Evolutionary conservation across 2,113 vertebrate genomes (phyloP).

Genomic region (Melanostigma gelatinosum): DNA sequence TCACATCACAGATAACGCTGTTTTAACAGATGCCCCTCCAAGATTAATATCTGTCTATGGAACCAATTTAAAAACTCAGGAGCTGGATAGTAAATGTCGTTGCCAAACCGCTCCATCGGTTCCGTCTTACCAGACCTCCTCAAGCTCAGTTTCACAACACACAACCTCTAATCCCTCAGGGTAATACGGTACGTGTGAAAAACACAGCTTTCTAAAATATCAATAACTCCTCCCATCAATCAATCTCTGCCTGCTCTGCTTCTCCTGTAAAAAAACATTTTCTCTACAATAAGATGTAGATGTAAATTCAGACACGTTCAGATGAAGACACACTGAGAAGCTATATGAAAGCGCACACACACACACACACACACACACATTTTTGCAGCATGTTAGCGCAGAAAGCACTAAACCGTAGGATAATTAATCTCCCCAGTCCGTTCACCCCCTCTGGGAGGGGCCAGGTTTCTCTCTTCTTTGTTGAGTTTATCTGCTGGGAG

Average conservation of each 20-base stretch:
- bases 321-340: slow-evolving; percentile 14
- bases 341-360: slow-evolving; percentile 10
- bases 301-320: slow-evolving; percentile 23
- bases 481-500: slow-evolving; percentile 51
- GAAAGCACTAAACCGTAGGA: slow-evolving; percentile 53
- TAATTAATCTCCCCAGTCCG: slow-evolving; percentile 68
- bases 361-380: slow-evolving; percentile 34
- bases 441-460: slow-evolving; percentile 46
- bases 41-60: slow-evolving; percentile 29
- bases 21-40: slow-evolving; percentile 15
- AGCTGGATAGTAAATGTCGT: slow-evolving; percentile 28
- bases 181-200: slow-evolving; percentile 43
- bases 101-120: slow-evolving; percentile 41
- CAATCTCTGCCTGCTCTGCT: slow-evolving; percentile 11
- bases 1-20: slow-evolving; percentile 26
- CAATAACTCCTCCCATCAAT: slow-evolving; percentile 47
- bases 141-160: slow-evolving; percentile 42
- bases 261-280: slow-evolving; percentile 28
- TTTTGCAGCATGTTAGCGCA: slow-evolving; percentile 64
- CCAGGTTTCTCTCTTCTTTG: slow-evolving; percentile 30
- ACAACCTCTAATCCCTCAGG: slow-evolving; percentile 43
- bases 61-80: slow-evolving; percentile 34
- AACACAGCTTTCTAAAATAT: slow-evolving; percentile 44
- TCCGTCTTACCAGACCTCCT: slow-evolving; percentile 41
- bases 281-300: slow-evolving; percentile 20